phyloP scores from a whole-genome alignment of 2,113 vertebrate species.

The Labrus mixtus region DNA sequence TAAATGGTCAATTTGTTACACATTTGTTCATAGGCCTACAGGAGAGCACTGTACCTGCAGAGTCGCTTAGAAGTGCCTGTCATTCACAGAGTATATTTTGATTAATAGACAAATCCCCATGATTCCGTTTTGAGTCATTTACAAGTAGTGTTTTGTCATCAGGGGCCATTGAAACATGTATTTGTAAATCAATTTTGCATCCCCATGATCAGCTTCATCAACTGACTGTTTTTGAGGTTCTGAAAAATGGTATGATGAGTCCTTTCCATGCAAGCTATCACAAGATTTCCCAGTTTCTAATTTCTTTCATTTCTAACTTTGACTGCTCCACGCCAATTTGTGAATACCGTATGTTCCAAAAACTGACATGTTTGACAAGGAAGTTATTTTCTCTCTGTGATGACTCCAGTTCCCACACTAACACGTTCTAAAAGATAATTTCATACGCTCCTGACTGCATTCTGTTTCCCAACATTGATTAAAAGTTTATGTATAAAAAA shows the following conservation, averaged over 20 bases:
- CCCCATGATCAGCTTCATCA: constrained; percentile 3
- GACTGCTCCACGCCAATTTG: constrained; percentile 10
- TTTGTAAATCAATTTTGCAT: constrained; percentile 19
- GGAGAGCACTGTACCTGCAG: constrained; percentile 1
- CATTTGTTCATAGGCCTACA: constrained; percentile 22
- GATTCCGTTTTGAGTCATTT: not conserved
- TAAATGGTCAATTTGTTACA: constrained; percentile 24
- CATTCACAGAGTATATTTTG: constrained; percentile 27
- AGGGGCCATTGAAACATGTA: constrained; percentile 17
- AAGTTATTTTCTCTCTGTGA: constrained; percentile 13
- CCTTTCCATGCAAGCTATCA: constrained; percentile 19
- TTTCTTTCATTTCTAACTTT: constrained; percentile 1
- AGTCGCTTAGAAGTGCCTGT: constrained; percentile 44
- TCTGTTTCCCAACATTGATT: constrained; percentile 70
- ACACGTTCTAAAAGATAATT: constrained; percentile 32
- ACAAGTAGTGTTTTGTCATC: constrained; percentile 23
- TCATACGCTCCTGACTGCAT: constrained; percentile 52
- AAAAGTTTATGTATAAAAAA: constrained; percentile 60
- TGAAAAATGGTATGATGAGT: not conserved
- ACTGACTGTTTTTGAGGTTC: constrained; percentile 4
- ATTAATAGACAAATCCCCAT: constrained; percentile 10
- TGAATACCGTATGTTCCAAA: constrained; percentile 8
- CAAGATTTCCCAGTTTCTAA: not conserved
- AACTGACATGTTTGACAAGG: constrained; percentile 54
- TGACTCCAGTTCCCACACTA: constrained; percentile 42